Conservation (phyloP, 1,140 invertebrate genomes). For the Wiebesia pumilae region DNA sequence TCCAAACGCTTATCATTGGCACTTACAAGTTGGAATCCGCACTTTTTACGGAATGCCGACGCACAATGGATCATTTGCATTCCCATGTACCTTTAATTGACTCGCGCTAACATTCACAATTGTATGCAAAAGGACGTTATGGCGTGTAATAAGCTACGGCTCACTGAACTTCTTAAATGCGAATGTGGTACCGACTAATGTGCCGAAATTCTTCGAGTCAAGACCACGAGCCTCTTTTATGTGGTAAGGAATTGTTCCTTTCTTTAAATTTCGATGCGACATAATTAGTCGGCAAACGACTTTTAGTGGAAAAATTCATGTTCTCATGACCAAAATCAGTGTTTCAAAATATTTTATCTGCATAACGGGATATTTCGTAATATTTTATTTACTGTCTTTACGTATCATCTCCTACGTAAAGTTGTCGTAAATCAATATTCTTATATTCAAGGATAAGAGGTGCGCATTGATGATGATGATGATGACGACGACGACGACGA, state of each 20-base stretch:
- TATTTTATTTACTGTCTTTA: too few relatives aligned
- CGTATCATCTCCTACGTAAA: not conserved
- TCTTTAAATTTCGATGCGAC: not conserved
- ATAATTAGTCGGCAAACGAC: too few relatives aligned
- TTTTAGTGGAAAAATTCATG: not conserved
- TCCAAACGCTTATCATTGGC: not conserved
- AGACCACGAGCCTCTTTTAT: too few relatives aligned
- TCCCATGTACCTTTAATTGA: not conserved
- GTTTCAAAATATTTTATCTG: not conserved
- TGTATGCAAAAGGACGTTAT: not conserved
- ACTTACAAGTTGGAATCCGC: not conserved
- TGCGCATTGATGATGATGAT: not conserved
- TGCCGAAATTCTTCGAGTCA: too few relatives aligned
- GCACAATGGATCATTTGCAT: slow-evolving; percentile 18
- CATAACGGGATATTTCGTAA: too few relatives aligned
- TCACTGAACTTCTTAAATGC: not conserved
- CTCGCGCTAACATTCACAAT: not conserved
- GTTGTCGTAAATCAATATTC: not conserved
- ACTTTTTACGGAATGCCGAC: not conserved
- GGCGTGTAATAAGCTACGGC: not conserved
- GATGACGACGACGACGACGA: too few relatives aligned
- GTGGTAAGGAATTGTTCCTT: too few relatives aligned
- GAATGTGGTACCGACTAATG: too few relatives aligned
- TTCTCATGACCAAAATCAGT: not conserved
- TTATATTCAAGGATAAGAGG: not conserved